Evolutionary conservation across 2,888 invertebrate genomes (phyloP), one percentile per base, ranked within the genome.

Genomic region (Apantesis nais): DNA sequence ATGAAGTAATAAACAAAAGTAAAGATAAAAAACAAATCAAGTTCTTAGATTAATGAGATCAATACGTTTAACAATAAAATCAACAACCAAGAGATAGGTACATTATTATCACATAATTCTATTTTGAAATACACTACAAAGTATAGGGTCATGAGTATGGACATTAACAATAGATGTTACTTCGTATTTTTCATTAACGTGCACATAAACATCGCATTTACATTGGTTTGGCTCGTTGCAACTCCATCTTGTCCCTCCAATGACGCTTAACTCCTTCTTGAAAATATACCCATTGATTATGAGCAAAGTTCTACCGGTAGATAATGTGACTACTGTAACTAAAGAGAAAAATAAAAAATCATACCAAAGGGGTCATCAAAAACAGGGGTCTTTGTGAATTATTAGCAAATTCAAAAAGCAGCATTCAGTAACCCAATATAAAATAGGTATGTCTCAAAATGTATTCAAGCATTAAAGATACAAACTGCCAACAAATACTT

Each of bases 231-330:
- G 89, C 65, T 92, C 92, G 77, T 87, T 89, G 75, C 93, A 93
- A 44, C 85, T 86, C 93, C 92, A 93, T 78, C 87, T 85, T 3
- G 91, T 86, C 0, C 86, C 87, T 52, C 86, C 87, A 39, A 86
- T 87, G 7, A 86, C 84, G 68, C 84, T 83, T 19, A 84, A 80
- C 67, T 89, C 89, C 68, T 86, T 86, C 74, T 88, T 89, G 80
- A 90, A 93, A n/a, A 89, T 91, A 74, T 92, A 91, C 3, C 93
- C 93, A 72, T 92, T 91, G 67, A 93, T 89, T 73, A 92, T 88
- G 19, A 93, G 88, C 65, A 92, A 79, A 5, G 89, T 92, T 72
- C 78, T 89, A 68, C 92, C 92, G 74, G 87, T 86, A n/a, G 90
- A 89, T 73, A 92, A 75, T 19, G 90, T 89, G 37, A 93, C 87